Conservation (phyloP, 2,888 invertebrate genomes). For the Dryomyza anilis region DNA sequence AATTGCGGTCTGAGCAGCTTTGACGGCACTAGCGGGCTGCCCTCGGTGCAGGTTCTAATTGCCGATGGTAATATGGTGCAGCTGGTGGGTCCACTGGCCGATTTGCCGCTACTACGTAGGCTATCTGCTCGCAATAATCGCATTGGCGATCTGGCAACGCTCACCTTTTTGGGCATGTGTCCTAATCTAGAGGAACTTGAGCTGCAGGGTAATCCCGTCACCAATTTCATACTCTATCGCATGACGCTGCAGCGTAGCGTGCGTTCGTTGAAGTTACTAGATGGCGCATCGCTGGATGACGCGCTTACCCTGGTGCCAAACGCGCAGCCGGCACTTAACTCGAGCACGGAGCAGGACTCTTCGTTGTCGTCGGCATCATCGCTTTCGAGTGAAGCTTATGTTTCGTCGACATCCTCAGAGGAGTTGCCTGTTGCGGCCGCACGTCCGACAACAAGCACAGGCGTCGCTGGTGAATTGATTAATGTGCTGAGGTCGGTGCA, state of each 20-base stretch:
- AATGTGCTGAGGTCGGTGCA: background rate
- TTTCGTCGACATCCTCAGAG: slow-evolving; percentile 14
- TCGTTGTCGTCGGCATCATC: slow-evolving; percentile 29
- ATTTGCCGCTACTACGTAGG: slow-evolving; percentile 62
- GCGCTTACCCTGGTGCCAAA: slow-evolving; percentile 36
- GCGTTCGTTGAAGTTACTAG: slow-evolving; percentile 58
- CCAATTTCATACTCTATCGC: slow-evolving; percentile 53
- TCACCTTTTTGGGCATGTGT: slow-evolving; percentile 58
- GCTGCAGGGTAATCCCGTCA: slow-evolving; percentile 63
- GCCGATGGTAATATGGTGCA: slow-evolving; percentile 70
- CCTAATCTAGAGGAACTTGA: slow-evolving; percentile 65
- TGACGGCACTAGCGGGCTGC: slow-evolving; percentile 72
- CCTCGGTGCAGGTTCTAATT: slow-evolving; percentile 67
- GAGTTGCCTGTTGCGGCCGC: background rate
- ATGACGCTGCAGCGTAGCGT: slow-evolving; percentile 56
- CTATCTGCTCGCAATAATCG: slow-evolving; percentile 61
- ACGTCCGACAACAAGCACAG: background rate
- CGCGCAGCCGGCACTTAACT: background rate
- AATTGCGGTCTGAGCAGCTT: slow-evolving; percentile 70
- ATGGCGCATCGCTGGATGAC: slow-evolving; percentile 57
- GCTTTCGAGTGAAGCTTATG: slow-evolving; percentile 34
- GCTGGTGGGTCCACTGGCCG: slow-evolving; percentile 68
- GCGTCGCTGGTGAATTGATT: background rate
- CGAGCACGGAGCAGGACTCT: background rate
- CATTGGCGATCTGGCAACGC: slow-evolving; percentile 52